phyloP scores from a whole-genome alignment of 1,140 invertebrate genomes.

The Parapsyche elsis region DNA sequence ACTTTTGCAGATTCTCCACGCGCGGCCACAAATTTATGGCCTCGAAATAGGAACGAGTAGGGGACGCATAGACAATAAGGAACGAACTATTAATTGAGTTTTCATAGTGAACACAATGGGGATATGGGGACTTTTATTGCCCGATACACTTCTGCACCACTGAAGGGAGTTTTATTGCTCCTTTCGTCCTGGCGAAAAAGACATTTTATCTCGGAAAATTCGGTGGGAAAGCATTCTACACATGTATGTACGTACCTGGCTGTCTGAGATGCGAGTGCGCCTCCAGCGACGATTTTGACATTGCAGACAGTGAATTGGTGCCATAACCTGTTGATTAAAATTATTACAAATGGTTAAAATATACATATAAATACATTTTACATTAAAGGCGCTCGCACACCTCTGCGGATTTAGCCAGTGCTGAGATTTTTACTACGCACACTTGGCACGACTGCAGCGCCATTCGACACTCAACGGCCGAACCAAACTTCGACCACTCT shows the following conservation, averaged over 20 bases:
- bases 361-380: background rate
- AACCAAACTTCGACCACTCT: too few species aligned
- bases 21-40: constrained; percentile 7
- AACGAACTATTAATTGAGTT: constrained; percentile 40
- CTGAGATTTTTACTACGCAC: too few species aligned
- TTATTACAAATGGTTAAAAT: background rate
- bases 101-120: constrained; percentile 16
- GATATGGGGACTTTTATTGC: constrained; percentile 36
- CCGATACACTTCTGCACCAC: constrained; percentile 59
- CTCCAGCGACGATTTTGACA: constrained; percentile 80
- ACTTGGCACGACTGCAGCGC: too few species aligned
- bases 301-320: constrained; percentile 76
- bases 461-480: too few species aligned
- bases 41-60: too few species aligned
- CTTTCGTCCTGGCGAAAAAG: constrained; percentile 56
- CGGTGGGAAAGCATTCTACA: background rate
- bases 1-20: too few species aligned
- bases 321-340: constrained; percentile 73
- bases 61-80: constrained; percentile 36
- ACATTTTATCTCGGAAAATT: background rate
- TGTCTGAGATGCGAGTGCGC: constrained; percentile 86
- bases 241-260: constrained; percentile 74
- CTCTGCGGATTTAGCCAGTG: too few species aligned
- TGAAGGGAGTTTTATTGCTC: background rate
- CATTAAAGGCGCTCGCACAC: too few species aligned